A percentile compares a stretch with the other conserved stretches of the same genome.
These are phyloP conservation scores for Sternarchorhynchus goeldii DNA, from an alignment of 2,797 vertebrate species.

Conservation along the genomic window DNA sequence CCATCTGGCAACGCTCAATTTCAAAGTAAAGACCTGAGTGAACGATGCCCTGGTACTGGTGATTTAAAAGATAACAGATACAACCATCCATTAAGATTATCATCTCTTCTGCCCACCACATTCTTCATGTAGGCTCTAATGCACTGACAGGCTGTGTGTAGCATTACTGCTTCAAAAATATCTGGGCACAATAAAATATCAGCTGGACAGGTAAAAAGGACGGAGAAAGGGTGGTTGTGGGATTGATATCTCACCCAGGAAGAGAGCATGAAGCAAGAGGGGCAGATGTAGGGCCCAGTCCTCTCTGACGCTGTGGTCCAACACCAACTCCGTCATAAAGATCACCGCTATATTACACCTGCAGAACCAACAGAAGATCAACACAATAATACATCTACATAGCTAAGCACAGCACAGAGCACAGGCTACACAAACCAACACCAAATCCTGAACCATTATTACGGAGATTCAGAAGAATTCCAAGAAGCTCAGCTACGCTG, in stretches of 20 bases:
- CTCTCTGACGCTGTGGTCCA: conserved; percentile 97
- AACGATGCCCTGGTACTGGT: too few relatives aligned
- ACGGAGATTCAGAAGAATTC: not conserved
- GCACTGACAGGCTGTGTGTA: too few relatives aligned
- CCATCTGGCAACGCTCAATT: not conserved
- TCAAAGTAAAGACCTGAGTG: too few relatives aligned
- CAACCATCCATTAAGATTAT: too few relatives aligned
- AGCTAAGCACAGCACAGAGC: too few relatives aligned
- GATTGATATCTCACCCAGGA: conserved; percentile 79
- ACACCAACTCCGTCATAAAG: conserved; percentile 99
- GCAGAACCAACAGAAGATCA: conserved; percentile 31
- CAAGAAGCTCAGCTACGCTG: conserved; percentile 10
- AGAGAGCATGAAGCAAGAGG: conserved; percentile 91
- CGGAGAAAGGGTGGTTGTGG: not conserved
- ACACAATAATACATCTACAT: not conserved
- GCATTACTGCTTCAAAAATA: too few relatives aligned
- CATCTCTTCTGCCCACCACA: too few relatives aligned
- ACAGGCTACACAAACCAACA: not conserved
- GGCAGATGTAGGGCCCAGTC: conserved; percentile 97
- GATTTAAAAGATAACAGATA: too few relatives aligned
- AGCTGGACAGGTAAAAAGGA: not conserved
- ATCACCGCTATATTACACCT: conserved; percentile 99
- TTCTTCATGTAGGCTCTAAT: too few relatives aligned
- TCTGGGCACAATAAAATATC: too few relatives aligned
- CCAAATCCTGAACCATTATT: too few relatives aligned